Evolutionary conservation across 2,797 vertebrate genomes (phyloP), one percentile per base, ranked within the genome.

Genomic region (Pipistrellus pipistrellus): DNA sequence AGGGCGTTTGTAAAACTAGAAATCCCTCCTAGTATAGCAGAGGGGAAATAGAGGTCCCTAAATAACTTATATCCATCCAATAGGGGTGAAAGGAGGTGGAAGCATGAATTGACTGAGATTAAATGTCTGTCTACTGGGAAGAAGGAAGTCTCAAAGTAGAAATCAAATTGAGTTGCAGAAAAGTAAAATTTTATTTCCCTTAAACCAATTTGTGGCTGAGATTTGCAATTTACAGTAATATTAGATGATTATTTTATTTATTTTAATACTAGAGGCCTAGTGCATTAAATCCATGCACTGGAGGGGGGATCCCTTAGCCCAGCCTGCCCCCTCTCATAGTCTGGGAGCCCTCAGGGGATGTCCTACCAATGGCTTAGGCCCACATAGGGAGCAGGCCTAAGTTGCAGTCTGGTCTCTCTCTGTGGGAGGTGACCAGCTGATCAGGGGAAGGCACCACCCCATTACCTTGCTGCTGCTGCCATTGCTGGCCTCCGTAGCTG

Each of bases 61-160:
- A 3, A 18, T 41, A 48, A 71, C 32, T 76, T 44, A 48, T 55
- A 44, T 77, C 53, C 53, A 48, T 32, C 53, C 48, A 44, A 85
- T 30, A 18, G 15, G 30, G 3, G 20, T 17, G 4, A 41, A 76
- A 76, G 48, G 51, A 92, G 51, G 41, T 77, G 17, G 21, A 66
- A 59, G 13, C 20, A 35, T 66, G 83, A 83, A 38, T 25, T 76
- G 83, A 83, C 25, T 59, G 41, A 94, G 46, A n/a, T 73, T 73
- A 64, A 53, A 25, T 94, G 85, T 82, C 59, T 86, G 64, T 27
- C 10, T 82, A 51, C 35, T 76, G 9, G n/a, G 69, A 68, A 85
- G 62, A 89, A 77, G 64, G 32, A 90, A 46, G 30, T 85, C 93
- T 91, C 41, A 75, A 93, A 88, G n/a, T 84, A 75, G 66, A 71